A percentile compares a stretch with the other conserved stretches of the same genome.
These are phyloP conservation scores for Porites rus DNA, from an alignment of 92 coral and sea anemone genomes.

Conservation along the genomic window DNA sequence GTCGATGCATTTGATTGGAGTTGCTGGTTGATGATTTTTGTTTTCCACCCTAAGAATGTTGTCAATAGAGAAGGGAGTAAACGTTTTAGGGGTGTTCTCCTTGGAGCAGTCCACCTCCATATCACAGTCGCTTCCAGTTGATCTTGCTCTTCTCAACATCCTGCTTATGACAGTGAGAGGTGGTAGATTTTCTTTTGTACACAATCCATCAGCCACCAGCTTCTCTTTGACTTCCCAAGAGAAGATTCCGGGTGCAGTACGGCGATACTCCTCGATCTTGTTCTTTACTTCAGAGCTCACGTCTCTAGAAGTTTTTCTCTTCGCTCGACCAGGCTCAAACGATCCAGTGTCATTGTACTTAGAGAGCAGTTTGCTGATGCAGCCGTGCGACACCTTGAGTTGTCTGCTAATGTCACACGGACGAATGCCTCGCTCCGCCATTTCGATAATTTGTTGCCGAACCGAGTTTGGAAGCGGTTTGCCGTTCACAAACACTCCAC, in stretches of 20 bases:
- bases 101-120: constrained; percentile 27
- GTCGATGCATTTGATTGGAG: constrained; percentile 21
- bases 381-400: constrained; percentile 96
- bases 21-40: neutral
- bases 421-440: constrained; percentile 90
- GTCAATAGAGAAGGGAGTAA: constrained; percentile 68
- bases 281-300: constrained; percentile 64
- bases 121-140: constrained; percentile 44
- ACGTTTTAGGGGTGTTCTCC: constrained; percentile 30
- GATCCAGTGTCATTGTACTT: constrained; percentile 98
- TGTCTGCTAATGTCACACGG: constrained; percentile 98
- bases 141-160: constrained; percentile 47
- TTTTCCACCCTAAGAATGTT: constrained; percentile 58
- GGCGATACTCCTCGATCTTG: constrained; percentile 74
- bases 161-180: constrained; percentile 71
- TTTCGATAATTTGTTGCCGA: constrained; percentile 89
- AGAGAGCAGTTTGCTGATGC: constrained; percentile 94
- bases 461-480: constrained; percentile 91
- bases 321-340: constrained; percentile 71
- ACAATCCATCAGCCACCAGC: constrained; percentile 64
- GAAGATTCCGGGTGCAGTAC: constrained; percentile 58
- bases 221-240: constrained; percentile 80
- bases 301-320: constrained; percentile 53
- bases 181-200: constrained; percentile 67
- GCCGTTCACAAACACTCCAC: constrained; percentile 97